Evolutionary conservation across 2,113 vertebrate species (phyloP).

Genomic region (Halichoerus grypus): DNA sequence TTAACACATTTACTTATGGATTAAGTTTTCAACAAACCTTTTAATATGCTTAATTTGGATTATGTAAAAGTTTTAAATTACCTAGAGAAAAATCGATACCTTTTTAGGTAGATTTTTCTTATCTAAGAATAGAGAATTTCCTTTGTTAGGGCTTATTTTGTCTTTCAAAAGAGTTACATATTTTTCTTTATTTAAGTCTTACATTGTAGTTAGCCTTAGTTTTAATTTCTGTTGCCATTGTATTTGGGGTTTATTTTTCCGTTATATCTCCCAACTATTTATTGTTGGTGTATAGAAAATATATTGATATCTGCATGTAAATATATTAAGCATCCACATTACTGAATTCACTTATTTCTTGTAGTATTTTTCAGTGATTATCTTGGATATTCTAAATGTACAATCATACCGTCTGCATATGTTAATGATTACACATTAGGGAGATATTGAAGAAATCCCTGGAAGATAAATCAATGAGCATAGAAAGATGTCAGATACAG

Average conservation of each 20-base stretch:
- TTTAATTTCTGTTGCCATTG: constrained; percentile 14
- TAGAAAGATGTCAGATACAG: neutral
- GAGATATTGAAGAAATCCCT: neutral
- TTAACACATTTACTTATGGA: neutral
- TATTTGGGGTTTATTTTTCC: neutral
- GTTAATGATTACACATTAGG: neutral
- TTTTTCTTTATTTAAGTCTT: neutral
- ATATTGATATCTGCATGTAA: neutral
- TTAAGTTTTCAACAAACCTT: neutral
- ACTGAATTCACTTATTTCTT: neutral
- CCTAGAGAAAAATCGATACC: neutral
- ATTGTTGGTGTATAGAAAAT: neutral
- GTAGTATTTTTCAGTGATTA: neutral
- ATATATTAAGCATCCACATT: neutral
- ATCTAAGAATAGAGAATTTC: neutral
- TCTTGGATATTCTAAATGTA: neutral
- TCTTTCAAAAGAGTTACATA: neutral
- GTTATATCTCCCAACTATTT: neutral
- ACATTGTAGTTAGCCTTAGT: neutral
- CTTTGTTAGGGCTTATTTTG: constrained; percentile 12
- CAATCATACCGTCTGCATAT: neutral
- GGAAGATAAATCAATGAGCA: neutral
- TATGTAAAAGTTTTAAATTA: constrained; percentile 28
- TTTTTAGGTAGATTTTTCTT: neutral
- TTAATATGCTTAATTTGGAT: neutral